Conservation (phyloP, 1,140 invertebrate species). For the Triops longicaudatus region DNA sequence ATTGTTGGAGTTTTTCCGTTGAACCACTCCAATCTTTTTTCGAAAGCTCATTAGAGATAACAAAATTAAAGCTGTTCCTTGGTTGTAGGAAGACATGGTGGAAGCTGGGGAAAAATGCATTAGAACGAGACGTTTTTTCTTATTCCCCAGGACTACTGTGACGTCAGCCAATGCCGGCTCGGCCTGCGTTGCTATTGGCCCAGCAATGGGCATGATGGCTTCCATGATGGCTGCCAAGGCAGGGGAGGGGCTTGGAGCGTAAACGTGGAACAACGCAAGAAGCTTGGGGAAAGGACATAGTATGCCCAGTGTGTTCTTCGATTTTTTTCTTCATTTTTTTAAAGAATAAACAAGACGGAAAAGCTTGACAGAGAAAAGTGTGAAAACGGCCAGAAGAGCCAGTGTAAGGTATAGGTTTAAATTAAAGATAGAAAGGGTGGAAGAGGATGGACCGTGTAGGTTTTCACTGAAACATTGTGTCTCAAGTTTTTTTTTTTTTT, state of each 20-base stretch:
- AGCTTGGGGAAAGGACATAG: background rate
- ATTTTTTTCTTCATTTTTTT: background rate
- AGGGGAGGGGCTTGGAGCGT: background rate
- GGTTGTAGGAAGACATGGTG: background rate
- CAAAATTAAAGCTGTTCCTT: background rate
- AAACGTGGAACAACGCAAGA: background rate
- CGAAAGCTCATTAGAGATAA: background rate
- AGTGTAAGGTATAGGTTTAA: background rate
- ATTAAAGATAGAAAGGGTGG: background rate
- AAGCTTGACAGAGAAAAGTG: background rate
- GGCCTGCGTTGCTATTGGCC: background rate
- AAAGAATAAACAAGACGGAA: background rate
- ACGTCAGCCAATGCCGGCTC: background rate
- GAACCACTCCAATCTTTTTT: background rate
- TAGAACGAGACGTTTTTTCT: background rate
- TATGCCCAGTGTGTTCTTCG: background rate
- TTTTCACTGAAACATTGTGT: too few relatives aligned
- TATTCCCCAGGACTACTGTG: background rate
- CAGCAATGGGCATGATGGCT: background rate
- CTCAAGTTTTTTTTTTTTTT: too few relatives aligned
- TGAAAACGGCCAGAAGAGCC: background rate
- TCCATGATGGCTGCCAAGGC: background rate
- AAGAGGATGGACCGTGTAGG: background rate
- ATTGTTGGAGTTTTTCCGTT: background rate
- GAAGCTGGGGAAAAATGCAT: background rate